Evolutionary conservation across 2,797 vertebrate species (phyloP).

Genomic region (Triplophysa yarkandensis): DNA sequence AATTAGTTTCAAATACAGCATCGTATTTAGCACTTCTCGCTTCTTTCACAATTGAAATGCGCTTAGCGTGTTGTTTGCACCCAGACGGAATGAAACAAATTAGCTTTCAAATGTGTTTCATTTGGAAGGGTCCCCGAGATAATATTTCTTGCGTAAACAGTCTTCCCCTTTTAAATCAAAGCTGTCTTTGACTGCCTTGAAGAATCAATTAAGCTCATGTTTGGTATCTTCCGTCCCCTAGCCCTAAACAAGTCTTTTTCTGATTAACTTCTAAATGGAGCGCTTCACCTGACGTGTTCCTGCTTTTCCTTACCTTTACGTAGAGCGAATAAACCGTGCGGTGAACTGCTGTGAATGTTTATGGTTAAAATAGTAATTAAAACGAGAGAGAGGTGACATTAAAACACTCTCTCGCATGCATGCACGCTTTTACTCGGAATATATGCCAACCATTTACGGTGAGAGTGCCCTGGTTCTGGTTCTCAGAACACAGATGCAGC

Average conservation of each 20-base stretch:
- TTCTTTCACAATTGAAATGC: slow-evolving; percentile 33
- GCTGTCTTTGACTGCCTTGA: slow-evolving; percentile 24
- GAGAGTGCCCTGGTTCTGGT: not conserved
- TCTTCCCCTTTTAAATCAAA: slow-evolving; percentile 3
- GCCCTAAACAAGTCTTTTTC: not conserved
- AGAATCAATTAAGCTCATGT: slow-evolving; percentile 30
- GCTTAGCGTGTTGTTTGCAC: slow-evolving; percentile 16
- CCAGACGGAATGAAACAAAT: slow-evolving; percentile 29
- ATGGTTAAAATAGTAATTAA: slow-evolving; percentile 34
- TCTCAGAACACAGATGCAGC: not conserved
- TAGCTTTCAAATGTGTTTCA: slow-evolving; percentile 42
- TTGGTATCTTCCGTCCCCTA: slow-evolving; percentile 7
- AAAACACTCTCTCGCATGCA: slow-evolving; percentile 31
- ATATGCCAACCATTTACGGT: slow-evolving; percentile 25
- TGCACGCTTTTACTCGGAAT: slow-evolving; percentile 12
- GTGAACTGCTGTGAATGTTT: slow-evolving; percentile 6
- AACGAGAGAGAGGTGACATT: slow-evolving; percentile 23
- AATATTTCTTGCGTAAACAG: slow-evolving; percentile 31
- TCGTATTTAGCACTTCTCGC: slow-evolving; percentile 21
- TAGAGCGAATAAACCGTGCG: not conserved
- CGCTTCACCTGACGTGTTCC: not conserved
- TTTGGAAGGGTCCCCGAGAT: slow-evolving; percentile 30
- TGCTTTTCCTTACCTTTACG: slow-evolving; percentile 3
- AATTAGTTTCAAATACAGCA: slow-evolving; percentile 13
- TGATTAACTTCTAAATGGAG: slow-evolving; percentile 13